phyloP scores from a whole-genome alignment of 2,888 invertebrate species.

The Panzeria rudis region DNA sequence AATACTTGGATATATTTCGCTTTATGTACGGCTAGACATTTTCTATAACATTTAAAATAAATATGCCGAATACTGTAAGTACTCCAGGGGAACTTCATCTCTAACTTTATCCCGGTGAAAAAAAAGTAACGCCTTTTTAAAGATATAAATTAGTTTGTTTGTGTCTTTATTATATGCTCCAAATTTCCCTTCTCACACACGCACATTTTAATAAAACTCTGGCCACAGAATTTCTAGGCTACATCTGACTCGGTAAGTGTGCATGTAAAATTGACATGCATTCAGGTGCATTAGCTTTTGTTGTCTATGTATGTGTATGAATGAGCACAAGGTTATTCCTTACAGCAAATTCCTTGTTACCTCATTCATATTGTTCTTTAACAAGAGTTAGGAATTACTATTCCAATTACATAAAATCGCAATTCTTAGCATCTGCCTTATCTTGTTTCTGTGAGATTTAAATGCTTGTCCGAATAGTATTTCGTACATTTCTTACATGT shows the following conservation, averaged over 20 bases:
- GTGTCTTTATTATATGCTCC: no score
- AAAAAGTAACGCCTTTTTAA: no score
- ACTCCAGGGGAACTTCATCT: no score
- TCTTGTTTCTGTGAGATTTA: slow-evolving; percentile 28
- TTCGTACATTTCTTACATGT: slow-evolving; percentile 12
- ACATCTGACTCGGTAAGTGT: slow-evolving; percentile 24
- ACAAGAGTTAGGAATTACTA: slow-evolving; percentile 45
- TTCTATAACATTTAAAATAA: no score
- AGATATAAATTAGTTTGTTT: no score
- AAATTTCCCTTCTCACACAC: no score
- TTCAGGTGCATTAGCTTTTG: neutral
- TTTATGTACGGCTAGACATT: no score
- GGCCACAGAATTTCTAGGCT: no score
- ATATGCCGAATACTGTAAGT: no score
- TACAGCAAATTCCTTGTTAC: slow-evolving; percentile 11
- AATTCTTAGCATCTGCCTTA: slow-evolving; percentile 47
- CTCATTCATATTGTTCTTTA: neutral
- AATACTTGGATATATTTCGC: no score
- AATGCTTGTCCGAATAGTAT: slow-evolving; percentile 30
- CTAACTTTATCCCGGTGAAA: no score
- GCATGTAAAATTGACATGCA: slow-evolving; percentile 34
- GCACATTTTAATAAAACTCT: no score
- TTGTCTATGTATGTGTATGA: neutral
- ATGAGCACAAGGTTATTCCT: slow-evolving; percentile 31
- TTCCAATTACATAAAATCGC: slow-evolving; percentile 52